Evolutionary conservation across 2,113 vertebrate genomes (phyloP), one percentile per base, ranked within the genome.

Genomic region (Bostrychus sinensis): DNA sequence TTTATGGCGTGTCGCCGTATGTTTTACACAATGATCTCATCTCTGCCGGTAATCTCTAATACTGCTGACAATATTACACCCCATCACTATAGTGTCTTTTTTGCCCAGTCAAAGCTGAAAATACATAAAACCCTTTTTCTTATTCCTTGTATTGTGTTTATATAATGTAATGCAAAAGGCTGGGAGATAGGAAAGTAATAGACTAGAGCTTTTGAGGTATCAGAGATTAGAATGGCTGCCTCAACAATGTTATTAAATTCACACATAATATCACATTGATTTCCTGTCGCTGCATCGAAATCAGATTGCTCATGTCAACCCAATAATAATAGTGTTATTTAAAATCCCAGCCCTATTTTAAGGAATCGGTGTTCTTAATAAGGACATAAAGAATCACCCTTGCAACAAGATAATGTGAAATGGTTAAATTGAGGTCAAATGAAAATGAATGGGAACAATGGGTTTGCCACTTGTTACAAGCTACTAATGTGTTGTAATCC

Each of bases 1-100:
- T 71, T 69, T 77, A 70, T 59, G 43, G 62, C 61, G 61, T 57
- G 22, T 45, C 23, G n/a, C 72, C 56, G 54, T 71, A 19, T 70
- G 66, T 68, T 82, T 75, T 71, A 54, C 64, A 83, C 68, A 73
- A 76, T 66, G 48, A 60, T 63, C 56, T 57, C 20, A 46, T 78
- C 68, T 67, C 71, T 3, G 9, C 38, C 45, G 62, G 71, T 67
- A 60, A 83, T 81, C 70, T 74, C 51, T 34, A 66, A 75, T 56
- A 72, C 45, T 26, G 65, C 75, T 61, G 56, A 64, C 62, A 60
- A 68, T 68, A 66, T 62, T 62, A 77, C 54, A 65, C 67, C 34
- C 56, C 34, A 12, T 74, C 46, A 62, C 53, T 34, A 34, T 13
- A 8, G 46, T 23, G 37, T 56, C 1, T 32, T 69, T 45, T 12